Percentiles rank a stretch among this genome's conserved stretches.
These are phyloP conservation scores for Zygogramma bicolorata DNA, from an alignment of 2,888 invertebrate genomes.

Conservation along the genomic window DNA sequence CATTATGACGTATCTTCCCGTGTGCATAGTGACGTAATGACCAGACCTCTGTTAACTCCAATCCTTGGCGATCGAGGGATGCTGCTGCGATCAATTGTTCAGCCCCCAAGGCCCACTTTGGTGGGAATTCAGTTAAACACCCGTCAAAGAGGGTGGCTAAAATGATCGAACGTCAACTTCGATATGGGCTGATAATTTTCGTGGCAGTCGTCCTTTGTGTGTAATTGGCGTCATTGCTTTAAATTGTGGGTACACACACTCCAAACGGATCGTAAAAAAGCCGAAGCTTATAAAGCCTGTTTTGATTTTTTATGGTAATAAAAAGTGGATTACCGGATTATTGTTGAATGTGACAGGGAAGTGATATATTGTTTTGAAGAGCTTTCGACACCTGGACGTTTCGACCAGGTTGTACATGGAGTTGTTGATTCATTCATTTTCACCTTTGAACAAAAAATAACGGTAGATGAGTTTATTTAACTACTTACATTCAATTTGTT, in stretches of 20 bases:
- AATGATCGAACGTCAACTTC: conserved; percentile 59
- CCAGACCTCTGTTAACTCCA: neutral
- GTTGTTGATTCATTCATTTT: too few species aligned
- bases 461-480: too few species aligned
- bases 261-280: conserved; percentile 45
- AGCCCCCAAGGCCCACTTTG: conserved; percentile 55
- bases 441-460: too few species aligned
- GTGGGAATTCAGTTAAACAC: conserved; percentile 60
- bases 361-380: conserved; percentile 25
- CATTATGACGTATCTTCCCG: too few species aligned
- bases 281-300: conserved; percentile 34
- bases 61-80: neutral
- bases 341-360: conserved; percentile 18
- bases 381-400: neutral
- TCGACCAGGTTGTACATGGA: too few species aligned
- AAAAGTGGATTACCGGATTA: conserved; percentile 40
- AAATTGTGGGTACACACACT: conserved; percentile 51
- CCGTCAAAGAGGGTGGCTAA: conserved; percentile 56
- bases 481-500: too few species aligned
- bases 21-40: neutral
- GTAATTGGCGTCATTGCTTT: conserved; percentile 59
- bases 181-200: conserved; percentile 61
- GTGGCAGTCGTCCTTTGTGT: conserved; percentile 57
- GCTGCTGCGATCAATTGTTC: conserved; percentile 48
- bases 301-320: conserved; percentile 46